phyloP scores from a whole-genome alignment of 64 coral and sea anemone species.

The Montipora sp. region DNA sequence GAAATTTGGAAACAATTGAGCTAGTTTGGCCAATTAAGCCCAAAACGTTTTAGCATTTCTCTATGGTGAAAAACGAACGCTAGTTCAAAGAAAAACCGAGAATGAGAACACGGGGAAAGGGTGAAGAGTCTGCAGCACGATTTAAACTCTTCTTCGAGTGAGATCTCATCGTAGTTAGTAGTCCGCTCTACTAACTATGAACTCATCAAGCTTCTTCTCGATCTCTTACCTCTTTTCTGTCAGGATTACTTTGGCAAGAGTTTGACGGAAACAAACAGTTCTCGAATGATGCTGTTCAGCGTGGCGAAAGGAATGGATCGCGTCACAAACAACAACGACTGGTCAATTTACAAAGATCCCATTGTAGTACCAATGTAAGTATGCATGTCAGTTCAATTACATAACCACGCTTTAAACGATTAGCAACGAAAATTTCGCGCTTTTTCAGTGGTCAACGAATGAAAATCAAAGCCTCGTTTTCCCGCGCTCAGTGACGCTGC shows the following conservation, averaged over 20 bases:
- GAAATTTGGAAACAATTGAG: too few relatives aligned
- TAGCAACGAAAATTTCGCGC: neutral
- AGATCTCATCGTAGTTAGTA: too few relatives aligned
- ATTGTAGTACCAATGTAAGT: constrained; percentile 21
- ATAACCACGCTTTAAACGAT: neutral
- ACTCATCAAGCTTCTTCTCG: too few relatives aligned
- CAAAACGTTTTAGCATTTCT: too few relatives aligned
- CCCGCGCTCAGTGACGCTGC: too few relatives aligned
- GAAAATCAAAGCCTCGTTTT: neutral
- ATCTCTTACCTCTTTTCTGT: neutral
- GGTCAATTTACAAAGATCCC: constrained; percentile 55
- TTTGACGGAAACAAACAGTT: constrained; percentile 66
- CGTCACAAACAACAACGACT: constrained; percentile 74
- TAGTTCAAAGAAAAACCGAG: too few relatives aligned
- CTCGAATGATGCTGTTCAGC: constrained; percentile 67
- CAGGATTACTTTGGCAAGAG: constrained; percentile 73
- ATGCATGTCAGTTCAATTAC: neutral
- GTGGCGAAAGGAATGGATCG: constrained; percentile 74
- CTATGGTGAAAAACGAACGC: too few relatives aligned
- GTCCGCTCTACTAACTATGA: too few relatives aligned
- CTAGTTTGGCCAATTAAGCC: too few relatives aligned
- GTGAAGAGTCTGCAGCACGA: too few relatives aligned
- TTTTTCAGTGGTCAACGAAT: neutral
- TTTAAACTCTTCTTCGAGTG: too few relatives aligned
- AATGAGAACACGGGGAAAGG: too few relatives aligned